Conservation (phyloP, 2,888 invertebrate species). For the Phymatocera aterrima region DNA sequence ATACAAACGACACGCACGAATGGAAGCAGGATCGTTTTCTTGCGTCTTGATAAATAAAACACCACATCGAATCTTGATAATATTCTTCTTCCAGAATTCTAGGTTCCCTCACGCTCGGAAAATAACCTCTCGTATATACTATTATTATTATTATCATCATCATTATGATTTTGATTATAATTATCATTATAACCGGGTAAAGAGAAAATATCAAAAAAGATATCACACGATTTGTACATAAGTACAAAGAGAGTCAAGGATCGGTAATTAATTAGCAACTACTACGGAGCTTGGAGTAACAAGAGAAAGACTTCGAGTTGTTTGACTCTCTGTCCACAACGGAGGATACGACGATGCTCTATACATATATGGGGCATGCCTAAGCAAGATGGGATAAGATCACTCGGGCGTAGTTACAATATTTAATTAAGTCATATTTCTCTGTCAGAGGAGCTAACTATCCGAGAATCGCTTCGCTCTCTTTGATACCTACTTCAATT, state of each 20-base stretch:
- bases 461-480: neutral
- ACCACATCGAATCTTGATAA: neutral
- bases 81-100: neutral
- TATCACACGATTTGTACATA: slow-evolving; percentile 8
- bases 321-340: neutral
- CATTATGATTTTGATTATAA: too few species aligned
- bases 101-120: neutral
- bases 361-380: neutral
- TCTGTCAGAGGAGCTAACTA: slow-evolving; percentile 37
- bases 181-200: neutral
- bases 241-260: neutral
- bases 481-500: neutral
- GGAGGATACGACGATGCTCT: neutral
- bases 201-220: neutral
- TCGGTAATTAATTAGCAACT: slow-evolving; percentile 23
- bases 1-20: slow-evolving; percentile 12
- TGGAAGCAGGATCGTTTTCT: neutral
- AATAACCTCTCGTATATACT: slow-evolving; percentile 6
- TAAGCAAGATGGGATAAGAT: slow-evolving; percentile 31
- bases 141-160: too few species aligned
- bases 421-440: slow-evolving; percentile 44
- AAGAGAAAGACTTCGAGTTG: neutral
- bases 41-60: slow-evolving; percentile 13
- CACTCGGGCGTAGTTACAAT: slow-evolving; percentile 33
- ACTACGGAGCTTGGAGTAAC: neutral